Percentiles rank a stretch among this genome's conserved stretches.
Evolutionary conservation across 92 coral and sea anemone species (phyloP).

Genomic region (Zoanthus gigantus): DNA sequence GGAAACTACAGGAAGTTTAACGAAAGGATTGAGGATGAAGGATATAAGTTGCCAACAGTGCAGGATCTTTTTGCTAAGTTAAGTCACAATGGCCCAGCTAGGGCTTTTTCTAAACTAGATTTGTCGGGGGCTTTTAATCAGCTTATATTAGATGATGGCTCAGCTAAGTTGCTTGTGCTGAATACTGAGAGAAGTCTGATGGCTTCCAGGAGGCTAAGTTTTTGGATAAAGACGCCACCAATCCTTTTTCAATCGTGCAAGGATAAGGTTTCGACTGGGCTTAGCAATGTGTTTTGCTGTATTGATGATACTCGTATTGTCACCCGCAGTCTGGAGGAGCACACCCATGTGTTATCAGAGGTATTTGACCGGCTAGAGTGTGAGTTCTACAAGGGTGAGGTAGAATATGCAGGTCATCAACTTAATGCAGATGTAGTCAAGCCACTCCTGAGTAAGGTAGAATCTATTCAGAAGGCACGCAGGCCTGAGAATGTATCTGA

Average conservation of each 20-base stretch:
- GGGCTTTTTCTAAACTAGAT: neutral
- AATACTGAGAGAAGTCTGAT: too few relatives aligned
- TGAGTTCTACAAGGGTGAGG: neutral
- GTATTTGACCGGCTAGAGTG: neutral
- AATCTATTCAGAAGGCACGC: neutral
- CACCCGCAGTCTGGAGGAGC: neutral
- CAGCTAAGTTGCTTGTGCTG: neutral
- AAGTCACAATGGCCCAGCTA: neutral
- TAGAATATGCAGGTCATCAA: neutral
- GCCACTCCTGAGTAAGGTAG: neutral
- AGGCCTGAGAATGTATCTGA: conserved; percentile 7
- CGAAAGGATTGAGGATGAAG: neutral
- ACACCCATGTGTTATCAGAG: neutral
- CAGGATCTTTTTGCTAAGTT: neutral
- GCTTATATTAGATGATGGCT: neutral
- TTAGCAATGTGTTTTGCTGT: too few relatives aligned
- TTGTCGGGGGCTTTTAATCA: neutral
- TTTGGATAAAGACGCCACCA: neutral
- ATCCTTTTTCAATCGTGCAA: neutral
- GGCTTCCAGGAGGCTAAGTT: neutral
- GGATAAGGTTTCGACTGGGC: neutral
- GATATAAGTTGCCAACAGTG: neutral
- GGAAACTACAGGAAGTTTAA: neutral
- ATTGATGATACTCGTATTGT: too few relatives aligned
- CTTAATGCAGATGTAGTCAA: neutral